Evolutionary conservation across 1,140 invertebrate species (phyloP).

Genomic region (Atta cephalotes): DNA sequence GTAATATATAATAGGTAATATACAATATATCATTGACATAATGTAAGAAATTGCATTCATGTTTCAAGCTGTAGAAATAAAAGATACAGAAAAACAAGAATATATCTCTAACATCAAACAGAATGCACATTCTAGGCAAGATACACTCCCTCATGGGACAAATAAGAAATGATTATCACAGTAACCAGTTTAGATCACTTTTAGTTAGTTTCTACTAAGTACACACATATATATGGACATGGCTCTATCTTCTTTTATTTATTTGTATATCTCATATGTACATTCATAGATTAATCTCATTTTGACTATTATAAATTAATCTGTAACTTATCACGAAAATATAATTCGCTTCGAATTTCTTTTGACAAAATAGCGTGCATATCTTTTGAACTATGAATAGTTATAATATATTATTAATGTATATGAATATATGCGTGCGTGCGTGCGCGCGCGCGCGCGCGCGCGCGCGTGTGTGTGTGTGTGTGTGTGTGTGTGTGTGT

Average conservation of each 20-base stretch:
- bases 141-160: constrained; percentile 1
- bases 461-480: too few relatives aligned
- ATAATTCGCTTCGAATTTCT: neutral
- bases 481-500: too few relatives aligned
- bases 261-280: too few relatives aligned
- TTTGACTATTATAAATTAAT: constrained; percentile 33
- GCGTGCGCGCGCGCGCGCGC: neutral
- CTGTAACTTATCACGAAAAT: neutral
- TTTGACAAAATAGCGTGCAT: neutral
- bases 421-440: too few relatives aligned
- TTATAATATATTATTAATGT: too few relatives aligned
- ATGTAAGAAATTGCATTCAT: constrained; percentile 6
- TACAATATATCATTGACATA: neutral
- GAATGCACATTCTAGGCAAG: constrained; percentile 24
- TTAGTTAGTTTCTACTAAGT: constrained; percentile 7
- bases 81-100: constrained; percentile 2
- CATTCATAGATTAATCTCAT: neutral
- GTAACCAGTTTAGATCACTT: neutral
- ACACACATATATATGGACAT: neutral
- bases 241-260: neutral
- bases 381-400: neutral
- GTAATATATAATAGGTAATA: too few relatives aligned
- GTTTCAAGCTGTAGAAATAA: neutral
- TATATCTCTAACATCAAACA: neutral
- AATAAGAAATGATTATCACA: constrained; percentile 41